phyloP scores from a whole-genome alignment of 1,140 invertebrate species.

The Oppia nitens region DNA sequence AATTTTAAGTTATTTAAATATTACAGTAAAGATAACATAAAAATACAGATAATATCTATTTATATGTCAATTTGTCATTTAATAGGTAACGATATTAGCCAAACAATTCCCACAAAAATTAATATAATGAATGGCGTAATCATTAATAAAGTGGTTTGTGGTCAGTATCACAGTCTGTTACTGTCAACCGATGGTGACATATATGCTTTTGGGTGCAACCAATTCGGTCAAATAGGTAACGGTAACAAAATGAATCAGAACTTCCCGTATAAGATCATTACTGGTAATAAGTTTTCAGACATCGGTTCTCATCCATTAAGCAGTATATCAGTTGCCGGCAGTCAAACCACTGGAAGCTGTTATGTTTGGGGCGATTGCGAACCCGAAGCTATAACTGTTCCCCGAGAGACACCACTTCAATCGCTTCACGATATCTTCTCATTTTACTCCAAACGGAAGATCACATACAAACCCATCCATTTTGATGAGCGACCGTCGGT shows the following conservation, averaged over 20 bases:
- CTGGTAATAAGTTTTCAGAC: not conserved
- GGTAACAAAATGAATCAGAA: not conserved
- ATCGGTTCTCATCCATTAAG: conserved; percentile 1
- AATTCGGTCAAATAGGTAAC: conserved; percentile 46
- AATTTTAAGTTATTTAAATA: no score
- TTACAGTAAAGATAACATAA: no score
- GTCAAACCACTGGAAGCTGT: not conserved
- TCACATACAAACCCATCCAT: not conserved
- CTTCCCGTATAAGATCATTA: not conserved
- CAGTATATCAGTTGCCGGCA: not conserved
- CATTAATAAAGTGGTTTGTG: conserved; percentile 22
- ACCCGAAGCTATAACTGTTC: not conserved
- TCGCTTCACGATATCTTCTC: conserved; percentile 1
- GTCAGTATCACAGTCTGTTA: conserved; percentile 46
- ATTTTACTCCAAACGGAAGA: not conserved
- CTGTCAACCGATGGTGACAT: conserved; percentile 43
- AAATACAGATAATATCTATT: no score
- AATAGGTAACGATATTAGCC: conserved; percentile 39
- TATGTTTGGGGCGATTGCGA: conserved; percentile 11
- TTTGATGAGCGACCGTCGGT: not conserved
- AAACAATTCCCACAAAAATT: conserved; percentile 5
- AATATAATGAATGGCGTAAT: conserved; percentile 35
- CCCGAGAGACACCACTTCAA: conserved; percentile 4
- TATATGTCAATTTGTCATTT: no score
- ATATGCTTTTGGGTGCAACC: conserved; percentile 49